A percentile compares a stretch with the other conserved stretches of the same genome.
These are phyloP conservation scores for Aurelia sp. DNA, from an alignment of 30 jellyfish, hydroid and myxozoan species.

Conservation along the genomic window DNA sequence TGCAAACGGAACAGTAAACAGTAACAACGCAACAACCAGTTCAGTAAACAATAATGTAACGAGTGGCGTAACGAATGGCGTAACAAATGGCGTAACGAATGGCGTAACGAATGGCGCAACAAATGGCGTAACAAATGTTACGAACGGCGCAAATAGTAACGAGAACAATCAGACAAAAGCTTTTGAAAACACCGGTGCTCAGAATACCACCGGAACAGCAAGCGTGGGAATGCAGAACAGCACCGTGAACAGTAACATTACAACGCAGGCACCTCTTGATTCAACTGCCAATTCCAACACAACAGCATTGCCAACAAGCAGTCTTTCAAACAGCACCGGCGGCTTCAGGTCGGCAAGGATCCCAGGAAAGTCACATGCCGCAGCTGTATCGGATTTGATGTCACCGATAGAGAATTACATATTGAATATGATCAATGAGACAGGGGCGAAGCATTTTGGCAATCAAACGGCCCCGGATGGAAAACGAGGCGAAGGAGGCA, in stretches of 20 bases:
- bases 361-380: conserved; percentile 49
- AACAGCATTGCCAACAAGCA: not conserved
- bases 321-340: conserved; percentile 1
- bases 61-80: not conserved
- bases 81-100: conserved; percentile 14
- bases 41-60: not conserved
- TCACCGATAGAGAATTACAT: conserved; percentile 70
- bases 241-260: not conserved
- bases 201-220: not conserved
- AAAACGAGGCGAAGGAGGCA: conserved; percentile 23
- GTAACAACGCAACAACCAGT: conserved; percentile 14
- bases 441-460: conserved; percentile 60
- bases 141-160: not conserved
- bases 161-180: not conserved
- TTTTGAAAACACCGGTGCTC: not conserved
- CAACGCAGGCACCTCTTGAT: not conserved
- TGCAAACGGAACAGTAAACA: conserved; percentile 1
- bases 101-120: conserved; percentile 14
- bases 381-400: conserved; percentile 74
- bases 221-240: not conserved
- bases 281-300: not conserved
- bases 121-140: not conserved
- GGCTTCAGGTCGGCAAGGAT: conserved; percentile 52
- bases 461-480: conserved; percentile 43
- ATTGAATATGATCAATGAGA: conserved; percentile 50